These are phyloP conservation scores for Protonemura montana DNA, from an alignment of 2,888 invertebrate species.

Conservation along the genomic window DNA sequence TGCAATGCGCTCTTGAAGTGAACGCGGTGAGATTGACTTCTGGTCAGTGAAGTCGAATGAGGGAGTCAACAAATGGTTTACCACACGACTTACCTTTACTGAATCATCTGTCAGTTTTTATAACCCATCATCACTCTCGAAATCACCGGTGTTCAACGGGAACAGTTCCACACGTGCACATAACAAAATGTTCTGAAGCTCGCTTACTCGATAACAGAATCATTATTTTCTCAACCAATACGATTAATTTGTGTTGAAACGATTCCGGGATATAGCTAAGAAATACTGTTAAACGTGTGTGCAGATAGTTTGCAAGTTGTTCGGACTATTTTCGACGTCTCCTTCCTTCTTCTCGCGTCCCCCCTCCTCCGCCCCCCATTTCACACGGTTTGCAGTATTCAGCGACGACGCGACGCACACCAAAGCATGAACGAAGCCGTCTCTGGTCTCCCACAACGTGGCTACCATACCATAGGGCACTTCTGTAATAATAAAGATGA, in stretches of 20 bases:
- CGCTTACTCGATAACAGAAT: background rate
- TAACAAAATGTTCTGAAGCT: background rate
- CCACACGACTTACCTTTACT: background rate
- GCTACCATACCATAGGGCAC: background rate
- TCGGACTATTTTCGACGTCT: conserved; percentile 25
- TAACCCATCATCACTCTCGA: background rate
- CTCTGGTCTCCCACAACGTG: background rate
- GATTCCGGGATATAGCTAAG: conserved; percentile 7
- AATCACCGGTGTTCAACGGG: background rate
- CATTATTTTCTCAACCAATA: background rate
- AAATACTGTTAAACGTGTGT: conserved; percentile 2
- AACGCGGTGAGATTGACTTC: background rate
- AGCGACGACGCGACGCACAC: background rate
- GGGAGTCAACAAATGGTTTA: background rate
- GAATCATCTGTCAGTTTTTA: conserved; percentile 3
- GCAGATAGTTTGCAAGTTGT: conserved; percentile 24
- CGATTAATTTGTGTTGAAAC: background rate
- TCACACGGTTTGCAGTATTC: background rate
- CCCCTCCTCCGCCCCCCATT: conserved; percentile 20
- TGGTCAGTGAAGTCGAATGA: background rate
- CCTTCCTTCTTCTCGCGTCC: background rate
- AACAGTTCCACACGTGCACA: background rate
- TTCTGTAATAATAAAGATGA: background rate
- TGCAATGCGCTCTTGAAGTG: background rate
- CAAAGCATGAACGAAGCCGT: background rate